Percentiles rank a stretch among this genome's conserved stretches.
phyloP scores from a whole-genome alignment of 2,888 invertebrate genomes.

The Alcis repandata region DNA sequence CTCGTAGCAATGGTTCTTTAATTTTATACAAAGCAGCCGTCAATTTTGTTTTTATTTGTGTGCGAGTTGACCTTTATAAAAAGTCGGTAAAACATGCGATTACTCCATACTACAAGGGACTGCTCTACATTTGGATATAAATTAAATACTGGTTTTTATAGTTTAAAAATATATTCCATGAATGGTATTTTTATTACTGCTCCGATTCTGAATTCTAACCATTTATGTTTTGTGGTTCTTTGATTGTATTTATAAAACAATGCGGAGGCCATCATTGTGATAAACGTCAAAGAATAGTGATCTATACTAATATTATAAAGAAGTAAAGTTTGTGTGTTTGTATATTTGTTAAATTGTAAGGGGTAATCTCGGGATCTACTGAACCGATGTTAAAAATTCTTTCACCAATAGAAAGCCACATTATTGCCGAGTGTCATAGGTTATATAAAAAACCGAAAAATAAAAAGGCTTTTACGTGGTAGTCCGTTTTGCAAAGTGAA shows the following conservation, averaged over 20 bases:
- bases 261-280: not conserved
- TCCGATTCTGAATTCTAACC: constrained; percentile 10
- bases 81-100: constrained; percentile 10
- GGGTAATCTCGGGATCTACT: too few relatives aligned
- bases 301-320: too few relatives aligned
- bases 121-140: constrained; percentile 18
- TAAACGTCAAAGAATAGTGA: too few relatives aligned
- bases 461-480: too few relatives aligned
- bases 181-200: constrained; percentile 16
- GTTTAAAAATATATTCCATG: not conserved
- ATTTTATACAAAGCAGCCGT: not conserved
- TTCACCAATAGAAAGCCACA: too few relatives aligned
- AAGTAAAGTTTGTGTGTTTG: too few relatives aligned
- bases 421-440: too few relatives aligned
- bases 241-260: not conserved
- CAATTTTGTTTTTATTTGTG: constrained; percentile 13
- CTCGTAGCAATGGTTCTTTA: too few relatives aligned
- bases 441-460: too few relatives aligned
- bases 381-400: too few relatives aligned
- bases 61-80: constrained; percentile 7
- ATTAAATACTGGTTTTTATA: constrained; percentile 16
- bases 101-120: constrained; percentile 21
- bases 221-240: not conserved
- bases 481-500: too few relatives aligned
- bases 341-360: too few relatives aligned